Percentiles rank a stretch among this genome's conserved stretches.
Evolutionary conservation across 2,113 vertebrate genomes (phyloP).

Genomic region (Ptyas mucosa): DNA sequence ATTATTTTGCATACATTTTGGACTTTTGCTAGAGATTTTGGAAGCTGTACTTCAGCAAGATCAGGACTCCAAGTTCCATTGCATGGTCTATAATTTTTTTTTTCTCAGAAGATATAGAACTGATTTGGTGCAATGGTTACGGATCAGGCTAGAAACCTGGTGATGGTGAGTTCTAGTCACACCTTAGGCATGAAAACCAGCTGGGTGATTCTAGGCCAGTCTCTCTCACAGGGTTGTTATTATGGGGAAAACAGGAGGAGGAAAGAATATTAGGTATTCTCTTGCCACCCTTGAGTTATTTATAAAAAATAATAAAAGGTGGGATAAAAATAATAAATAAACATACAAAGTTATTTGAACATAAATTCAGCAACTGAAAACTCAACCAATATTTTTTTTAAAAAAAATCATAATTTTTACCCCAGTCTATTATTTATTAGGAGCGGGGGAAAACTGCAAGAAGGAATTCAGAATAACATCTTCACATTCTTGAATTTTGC

Average conservation of each 20-base stretch:
- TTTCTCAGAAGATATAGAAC: neutral
- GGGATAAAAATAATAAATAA: neutral
- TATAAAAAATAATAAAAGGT: neutral
- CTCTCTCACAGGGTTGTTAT: neutral
- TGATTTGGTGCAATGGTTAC: neutral
- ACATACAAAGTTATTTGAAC: neutral
- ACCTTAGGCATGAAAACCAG: neutral
- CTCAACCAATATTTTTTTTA: neutral
- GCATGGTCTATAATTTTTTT: neutral
- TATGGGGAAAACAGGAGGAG: neutral
- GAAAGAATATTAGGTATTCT: neutral
- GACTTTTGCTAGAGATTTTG: neutral
- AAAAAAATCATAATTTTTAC: neutral
- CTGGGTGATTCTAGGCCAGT: neutral
- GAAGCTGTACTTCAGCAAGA: neutral
- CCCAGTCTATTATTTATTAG: neutral
- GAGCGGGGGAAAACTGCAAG: neutral
- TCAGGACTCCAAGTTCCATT: neutral
- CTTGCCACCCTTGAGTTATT: neutral
- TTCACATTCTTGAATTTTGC: neutral
- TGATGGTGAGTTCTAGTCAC: neutral
- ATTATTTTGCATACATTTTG: neutral
- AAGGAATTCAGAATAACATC: neutral
- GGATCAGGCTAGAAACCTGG: neutral
- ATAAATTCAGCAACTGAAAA: neutral